These are phyloP conservation scores for Anabas testudineus DNA, from an alignment of 2,797 vertebrate genomes.

Conservation along the genomic window DNA sequence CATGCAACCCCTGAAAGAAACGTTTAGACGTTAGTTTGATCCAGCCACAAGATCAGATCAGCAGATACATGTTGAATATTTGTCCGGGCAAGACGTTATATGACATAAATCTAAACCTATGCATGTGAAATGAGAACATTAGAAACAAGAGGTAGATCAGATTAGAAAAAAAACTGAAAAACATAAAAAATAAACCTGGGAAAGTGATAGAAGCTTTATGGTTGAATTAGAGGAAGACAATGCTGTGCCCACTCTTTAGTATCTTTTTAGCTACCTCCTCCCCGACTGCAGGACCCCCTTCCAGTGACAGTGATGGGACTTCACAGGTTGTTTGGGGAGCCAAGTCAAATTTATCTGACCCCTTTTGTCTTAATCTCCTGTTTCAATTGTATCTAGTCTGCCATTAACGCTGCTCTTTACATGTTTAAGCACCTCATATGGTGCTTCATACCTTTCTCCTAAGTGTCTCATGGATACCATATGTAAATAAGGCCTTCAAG, in stretches of 20 bases:
- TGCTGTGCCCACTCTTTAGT: conserved; percentile 72
- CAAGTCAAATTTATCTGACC: conserved; percentile 74
- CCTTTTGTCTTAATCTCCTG: conserved; percentile 70
- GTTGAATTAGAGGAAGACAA: conserved; percentile 69
- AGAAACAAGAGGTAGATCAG: too few relatives aligned
- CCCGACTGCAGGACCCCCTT: conserved; percentile 68
- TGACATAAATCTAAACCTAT: neutral
- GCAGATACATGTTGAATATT: conserved; percentile 23
- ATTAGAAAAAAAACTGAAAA: too few relatives aligned
- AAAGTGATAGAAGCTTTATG: conserved; percentile 65
- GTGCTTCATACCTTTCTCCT: conserved; percentile 70
- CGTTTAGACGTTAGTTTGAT: conserved; percentile 24
- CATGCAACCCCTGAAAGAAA: conserved; percentile 28
- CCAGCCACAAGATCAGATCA: conserved; percentile 29
- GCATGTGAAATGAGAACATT: too few relatives aligned
- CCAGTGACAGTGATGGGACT: conserved; percentile 77
- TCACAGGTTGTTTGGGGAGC: conserved; percentile 79
- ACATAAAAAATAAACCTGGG: conserved; percentile 29
- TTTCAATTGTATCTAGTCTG: conserved; percentile 81
- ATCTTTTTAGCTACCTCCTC: conserved; percentile 81
- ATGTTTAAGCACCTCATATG: conserved; percentile 75
- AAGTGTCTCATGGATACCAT: conserved; percentile 70
- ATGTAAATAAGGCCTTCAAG: conserved; percentile 76
- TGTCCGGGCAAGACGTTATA: neutral
- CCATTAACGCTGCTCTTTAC: conserved; percentile 78